These are phyloP conservation scores for Caenorhabditis uteleia DNA, from an alignment of 2,888 invertebrate species.

Conservation along the genomic window DNA sequence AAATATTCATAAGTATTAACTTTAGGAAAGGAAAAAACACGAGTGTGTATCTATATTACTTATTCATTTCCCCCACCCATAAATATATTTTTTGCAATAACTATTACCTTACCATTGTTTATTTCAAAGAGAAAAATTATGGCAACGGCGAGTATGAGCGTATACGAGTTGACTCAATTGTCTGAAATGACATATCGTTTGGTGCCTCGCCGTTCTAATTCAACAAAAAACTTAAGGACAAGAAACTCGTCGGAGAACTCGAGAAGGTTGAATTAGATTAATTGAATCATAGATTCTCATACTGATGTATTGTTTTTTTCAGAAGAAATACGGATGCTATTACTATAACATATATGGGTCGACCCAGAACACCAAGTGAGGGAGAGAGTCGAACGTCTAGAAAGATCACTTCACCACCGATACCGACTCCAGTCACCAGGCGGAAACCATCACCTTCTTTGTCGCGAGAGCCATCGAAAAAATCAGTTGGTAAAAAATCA, in stretches of 20 bases:
- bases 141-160: constrained; percentile 21
- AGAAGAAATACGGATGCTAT: constrained; percentile 28
- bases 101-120: no score
- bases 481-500: constrained; percentile 25
- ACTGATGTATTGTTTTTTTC: constrained; percentile 5
- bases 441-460: constrained; percentile 12
- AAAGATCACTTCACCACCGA: background rate
- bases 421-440: no score
- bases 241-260: background rate
- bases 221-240: constrained; percentile 12
- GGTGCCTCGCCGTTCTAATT: constrained; percentile 18
- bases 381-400: constrained; percentile 5
- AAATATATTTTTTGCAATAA: no score
- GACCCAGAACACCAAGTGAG: constrained; percentile 31
- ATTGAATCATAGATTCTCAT: no score
- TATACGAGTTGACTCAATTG: constrained; percentile 21
- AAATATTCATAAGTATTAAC: no score
- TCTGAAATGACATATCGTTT: background rate
- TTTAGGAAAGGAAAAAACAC: no score
- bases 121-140: no score
- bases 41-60: no score
- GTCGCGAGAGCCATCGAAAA: no score
- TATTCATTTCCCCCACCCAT: no score
- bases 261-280: background rate
- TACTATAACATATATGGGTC: constrained; percentile 33